Conservation (phyloP, 2,113 vertebrate genomes). For the Alectura lathami region DNA sequence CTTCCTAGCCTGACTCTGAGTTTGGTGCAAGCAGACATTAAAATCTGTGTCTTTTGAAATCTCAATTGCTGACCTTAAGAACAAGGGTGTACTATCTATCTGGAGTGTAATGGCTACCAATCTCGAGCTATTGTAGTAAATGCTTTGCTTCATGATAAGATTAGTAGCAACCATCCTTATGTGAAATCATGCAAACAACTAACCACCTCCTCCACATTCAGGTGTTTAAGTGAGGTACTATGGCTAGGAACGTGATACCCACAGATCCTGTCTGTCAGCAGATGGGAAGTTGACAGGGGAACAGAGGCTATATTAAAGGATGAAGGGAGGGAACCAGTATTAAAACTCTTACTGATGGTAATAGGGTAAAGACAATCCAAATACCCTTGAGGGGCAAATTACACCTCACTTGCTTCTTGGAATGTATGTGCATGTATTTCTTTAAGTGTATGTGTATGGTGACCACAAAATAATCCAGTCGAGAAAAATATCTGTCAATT, state of each 20-base stretch:
- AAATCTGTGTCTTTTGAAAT: neutral
- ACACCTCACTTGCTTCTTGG: neutral
- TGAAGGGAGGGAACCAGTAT: neutral
- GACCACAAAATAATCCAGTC: neutral
- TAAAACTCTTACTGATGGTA: neutral
- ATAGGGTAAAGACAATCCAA: neutral
- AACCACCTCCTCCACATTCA: neutral
- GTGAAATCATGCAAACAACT: neutral
- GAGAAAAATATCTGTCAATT: neutral
- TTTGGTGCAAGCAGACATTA: neutral
- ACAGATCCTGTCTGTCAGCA: neutral
- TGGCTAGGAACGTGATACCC: neutral
- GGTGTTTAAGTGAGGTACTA: neutral
- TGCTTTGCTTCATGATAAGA: neutral
- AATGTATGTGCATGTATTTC: neutral
- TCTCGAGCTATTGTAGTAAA: neutral
- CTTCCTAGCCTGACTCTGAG: neutral
- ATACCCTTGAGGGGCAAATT: neutral
- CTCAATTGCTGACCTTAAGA: neutral
- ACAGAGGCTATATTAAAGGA: neutral
- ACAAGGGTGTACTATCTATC: neutral
- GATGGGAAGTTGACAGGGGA: neutral
- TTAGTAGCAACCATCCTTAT: neutral
- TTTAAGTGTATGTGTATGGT: too few species aligned
- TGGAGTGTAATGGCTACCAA: neutral